Evolutionary conservation across 2,888 invertebrate genomes (phyloP), one percentile per base, ranked within the genome.

Genomic region (Drosophila merina): DNA sequence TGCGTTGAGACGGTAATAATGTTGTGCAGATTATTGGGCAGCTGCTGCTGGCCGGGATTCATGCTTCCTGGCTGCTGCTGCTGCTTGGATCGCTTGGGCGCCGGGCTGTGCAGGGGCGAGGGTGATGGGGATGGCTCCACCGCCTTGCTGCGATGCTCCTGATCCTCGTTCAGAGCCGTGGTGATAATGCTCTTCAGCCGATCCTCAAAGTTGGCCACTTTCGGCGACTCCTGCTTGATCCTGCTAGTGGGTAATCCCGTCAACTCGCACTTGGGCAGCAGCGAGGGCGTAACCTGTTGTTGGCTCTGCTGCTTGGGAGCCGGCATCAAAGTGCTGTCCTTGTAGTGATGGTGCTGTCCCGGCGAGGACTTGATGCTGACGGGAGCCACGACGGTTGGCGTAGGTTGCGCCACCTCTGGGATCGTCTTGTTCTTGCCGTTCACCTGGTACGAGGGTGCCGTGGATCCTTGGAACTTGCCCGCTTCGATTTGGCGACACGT

Each of bases 401-500:
- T 26, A 1, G 30, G n/a, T 26, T 31, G 20, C 36, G 33, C 31
- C 4, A 26, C 36, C 42, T 66, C 67, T n/a, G 9, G 7, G 5
- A 25, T 30, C 0, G 31, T 25, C 9, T 72, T 62, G 4, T 50
- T 62, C 40, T 70, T 70, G 8, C 70, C 72, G 31, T 70, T 70
- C 40, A 62, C 55, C n/a, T 70, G 70, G 44, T 55, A 72, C 14
- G 62, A 5, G 6, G 67, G 54, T 7, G 48, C 42, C 0, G 50
- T 25, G 8, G 38, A 40, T 6, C 63, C 49, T 33, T 86, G 80
- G 59, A 94, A 92, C 91, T 96, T 96, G 42, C 96, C 96, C 4
- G 97, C 96, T 92, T 97, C 97, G 67, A 97, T 96, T 92, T 97
- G 97, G 1, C 97, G 93, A 5, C 97, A 97, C 0, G 96, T 97